These are phyloP conservation scores for Leptonema lineaticorne DNA, from an alignment of 1,140 invertebrate genomes.

Conservation along the genomic window DNA sequence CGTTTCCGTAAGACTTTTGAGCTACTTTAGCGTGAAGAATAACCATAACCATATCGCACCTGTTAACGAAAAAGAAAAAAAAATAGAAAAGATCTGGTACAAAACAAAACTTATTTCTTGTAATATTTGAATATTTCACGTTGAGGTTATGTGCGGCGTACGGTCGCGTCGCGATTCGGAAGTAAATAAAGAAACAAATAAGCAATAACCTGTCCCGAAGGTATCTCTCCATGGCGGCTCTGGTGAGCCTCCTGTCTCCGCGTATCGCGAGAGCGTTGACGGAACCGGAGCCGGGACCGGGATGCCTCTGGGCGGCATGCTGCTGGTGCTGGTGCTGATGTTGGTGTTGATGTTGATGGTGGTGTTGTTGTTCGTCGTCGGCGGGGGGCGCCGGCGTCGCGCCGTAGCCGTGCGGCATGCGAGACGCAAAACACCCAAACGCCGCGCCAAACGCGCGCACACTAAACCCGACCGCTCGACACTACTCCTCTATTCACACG, in stretches of 20 bases:
- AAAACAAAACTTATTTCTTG: too few relatives aligned
- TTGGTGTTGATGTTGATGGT: neutral
- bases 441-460: conserved; percentile 65
- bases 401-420: conserved; percentile 53
- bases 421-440: conserved; percentile 2
- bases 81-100: too few relatives aligned
- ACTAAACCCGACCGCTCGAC: conserved; percentile 73
- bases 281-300: too few relatives aligned
- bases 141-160: too few relatives aligned
- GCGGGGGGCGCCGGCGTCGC: conserved; percentile 27
- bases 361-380: neutral
- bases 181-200: too few relatives aligned
- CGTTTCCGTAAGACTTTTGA: conserved; percentile 99
- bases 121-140: too few relatives aligned
- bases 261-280: too few relatives aligned
- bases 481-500: too few relatives aligned
- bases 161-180: too few relatives aligned
- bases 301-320: conserved; percentile 35
- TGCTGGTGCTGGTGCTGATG: neutral
- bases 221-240: conserved; percentile 96
- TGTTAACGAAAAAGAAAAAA: too few relatives aligned
- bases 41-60: conserved; percentile 94
- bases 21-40: conserved; percentile 98
- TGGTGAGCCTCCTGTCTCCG: conserved; percentile 82
- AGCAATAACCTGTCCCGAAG: conserved; percentile 88